A percentile compares a stretch with the other conserved stretches of the same genome.
Conservation (phyloP, 2,888 invertebrate genomes). For the Hartigia nigra region DNA sequence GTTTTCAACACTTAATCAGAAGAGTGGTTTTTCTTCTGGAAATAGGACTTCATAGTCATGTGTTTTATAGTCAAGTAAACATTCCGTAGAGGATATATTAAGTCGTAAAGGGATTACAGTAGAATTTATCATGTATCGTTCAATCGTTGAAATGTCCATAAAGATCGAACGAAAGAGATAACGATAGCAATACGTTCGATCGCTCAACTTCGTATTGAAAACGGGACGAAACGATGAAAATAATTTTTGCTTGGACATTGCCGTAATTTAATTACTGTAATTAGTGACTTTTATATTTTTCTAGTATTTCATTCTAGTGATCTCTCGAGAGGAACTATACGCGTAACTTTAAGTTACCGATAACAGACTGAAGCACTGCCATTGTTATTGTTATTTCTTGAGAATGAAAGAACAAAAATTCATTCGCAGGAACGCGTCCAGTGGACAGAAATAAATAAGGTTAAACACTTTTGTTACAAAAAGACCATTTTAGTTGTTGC, state of each 20-base stretch:
- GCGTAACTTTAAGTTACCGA: background rate
- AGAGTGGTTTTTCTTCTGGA: background rate
- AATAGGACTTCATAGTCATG: background rate
- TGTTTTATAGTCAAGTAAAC: background rate
- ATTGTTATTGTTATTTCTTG: background rate
- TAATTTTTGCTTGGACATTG: background rate
- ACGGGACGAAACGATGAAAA: background rate
- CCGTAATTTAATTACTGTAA: background rate
- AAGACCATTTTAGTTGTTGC: background rate
- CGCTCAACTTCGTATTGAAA: background rate
- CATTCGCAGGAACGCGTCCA: background rate
- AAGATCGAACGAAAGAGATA: background rate
- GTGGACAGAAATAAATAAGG: background rate
- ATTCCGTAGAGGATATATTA: background rate
- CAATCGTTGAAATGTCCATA: background rate
- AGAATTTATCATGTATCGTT: background rate
- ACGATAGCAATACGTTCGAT: background rate
- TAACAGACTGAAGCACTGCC: background rate
- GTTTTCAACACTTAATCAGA: background rate
- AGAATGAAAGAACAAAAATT: background rate
- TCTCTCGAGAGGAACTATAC: background rate
- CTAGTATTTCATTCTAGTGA: background rate
- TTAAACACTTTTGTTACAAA: background rate
- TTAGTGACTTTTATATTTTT: background rate
- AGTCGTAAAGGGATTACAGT: background rate